These are phyloP conservation scores for Smithornis capensis DNA, from an alignment of 2,113 vertebrate species.

Conservation along the genomic window DNA sequence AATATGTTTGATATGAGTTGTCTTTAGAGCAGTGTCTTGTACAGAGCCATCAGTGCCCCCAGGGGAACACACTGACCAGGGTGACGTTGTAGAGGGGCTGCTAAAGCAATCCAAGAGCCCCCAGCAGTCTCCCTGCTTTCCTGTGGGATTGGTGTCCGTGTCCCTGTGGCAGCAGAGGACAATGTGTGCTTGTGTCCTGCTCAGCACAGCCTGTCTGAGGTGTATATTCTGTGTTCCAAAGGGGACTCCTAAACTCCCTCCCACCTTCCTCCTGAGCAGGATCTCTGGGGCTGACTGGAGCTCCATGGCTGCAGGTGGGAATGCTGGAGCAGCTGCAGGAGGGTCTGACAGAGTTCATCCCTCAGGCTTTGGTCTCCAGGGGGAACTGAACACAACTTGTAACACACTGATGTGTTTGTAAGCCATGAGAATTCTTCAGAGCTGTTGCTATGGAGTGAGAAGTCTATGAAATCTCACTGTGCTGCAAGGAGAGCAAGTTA, in stretches of 20 bases:
- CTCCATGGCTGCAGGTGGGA: background rate
- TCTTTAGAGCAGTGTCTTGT: background rate
- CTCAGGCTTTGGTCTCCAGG: background rate
- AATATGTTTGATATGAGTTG: background rate
- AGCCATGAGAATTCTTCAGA: background rate
- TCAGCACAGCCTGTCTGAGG: background rate
- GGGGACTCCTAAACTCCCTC: background rate
- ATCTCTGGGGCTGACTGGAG: background rate
- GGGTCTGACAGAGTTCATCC: background rate
- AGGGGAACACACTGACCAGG: background rate
- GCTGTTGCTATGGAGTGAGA: background rate
- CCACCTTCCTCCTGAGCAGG: background rate
- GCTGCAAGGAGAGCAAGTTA: background rate
- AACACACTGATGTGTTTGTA: background rate
- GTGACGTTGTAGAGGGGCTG: background rate
- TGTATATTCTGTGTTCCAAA: background rate
- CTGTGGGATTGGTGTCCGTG: background rate
- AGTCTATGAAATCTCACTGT: background rate
- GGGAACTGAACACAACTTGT: background rate
- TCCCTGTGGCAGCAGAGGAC: background rate
- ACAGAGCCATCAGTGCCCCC: background rate
- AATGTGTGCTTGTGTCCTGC: background rate
- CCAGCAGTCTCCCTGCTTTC: background rate
- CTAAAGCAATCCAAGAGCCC: background rate
- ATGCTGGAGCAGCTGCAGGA: background rate